Evolutionary conservation across 2,113 vertebrate species (phyloP).

Genomic region (Grallaria varia): DNA sequence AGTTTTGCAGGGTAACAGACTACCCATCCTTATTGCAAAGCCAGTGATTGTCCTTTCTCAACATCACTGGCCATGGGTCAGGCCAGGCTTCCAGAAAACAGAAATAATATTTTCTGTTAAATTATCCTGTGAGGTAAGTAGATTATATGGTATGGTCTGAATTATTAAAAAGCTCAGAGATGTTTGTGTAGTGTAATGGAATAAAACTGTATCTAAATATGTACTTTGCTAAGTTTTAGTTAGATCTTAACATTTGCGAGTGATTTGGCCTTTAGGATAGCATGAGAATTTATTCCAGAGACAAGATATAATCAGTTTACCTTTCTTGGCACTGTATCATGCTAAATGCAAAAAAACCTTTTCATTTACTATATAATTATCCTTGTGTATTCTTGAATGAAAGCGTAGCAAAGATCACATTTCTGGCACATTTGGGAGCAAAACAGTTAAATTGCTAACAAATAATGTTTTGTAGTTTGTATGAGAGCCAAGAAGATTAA

Average conservation of each 20-base stretch:
- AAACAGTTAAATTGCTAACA: slow-evolving; percentile 75
- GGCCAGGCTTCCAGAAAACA: not conserved
- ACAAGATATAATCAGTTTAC: slow-evolving; percentile 24
- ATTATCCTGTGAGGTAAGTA: not conserved
- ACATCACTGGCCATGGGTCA: not conserved
- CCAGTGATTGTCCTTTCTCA: not conserved
- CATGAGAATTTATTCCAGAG: slow-evolving; percentile 24
- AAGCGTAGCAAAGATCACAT: slow-evolving; percentile 41
- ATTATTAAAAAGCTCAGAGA: not conserved
- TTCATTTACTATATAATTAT: slow-evolving; percentile 59
- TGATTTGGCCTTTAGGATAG: not conserved
- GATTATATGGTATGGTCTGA: not conserved
- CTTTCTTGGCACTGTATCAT: slow-evolving; percentile 29
- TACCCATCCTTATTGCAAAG: not conserved
- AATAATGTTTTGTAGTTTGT: slow-evolving; percentile 74
- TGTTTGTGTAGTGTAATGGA: not conserved
- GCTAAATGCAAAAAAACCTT: not conserved
- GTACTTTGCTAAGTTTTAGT: not conserved
- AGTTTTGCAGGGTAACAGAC: not conserved
- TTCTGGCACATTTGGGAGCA: slow-evolving; percentile 67
- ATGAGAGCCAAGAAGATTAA: slow-evolving; percentile 78
- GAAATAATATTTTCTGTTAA: not conserved
- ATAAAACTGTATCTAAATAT: not conserved
- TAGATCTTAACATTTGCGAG: slow-evolving; percentile 17
- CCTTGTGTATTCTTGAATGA: slow-evolving; percentile 25